These are phyloP conservation scores for Zootermopsis nevadensis DNA, from an alignment of 2,888 invertebrate species.

Conservation along the genomic window DNA sequence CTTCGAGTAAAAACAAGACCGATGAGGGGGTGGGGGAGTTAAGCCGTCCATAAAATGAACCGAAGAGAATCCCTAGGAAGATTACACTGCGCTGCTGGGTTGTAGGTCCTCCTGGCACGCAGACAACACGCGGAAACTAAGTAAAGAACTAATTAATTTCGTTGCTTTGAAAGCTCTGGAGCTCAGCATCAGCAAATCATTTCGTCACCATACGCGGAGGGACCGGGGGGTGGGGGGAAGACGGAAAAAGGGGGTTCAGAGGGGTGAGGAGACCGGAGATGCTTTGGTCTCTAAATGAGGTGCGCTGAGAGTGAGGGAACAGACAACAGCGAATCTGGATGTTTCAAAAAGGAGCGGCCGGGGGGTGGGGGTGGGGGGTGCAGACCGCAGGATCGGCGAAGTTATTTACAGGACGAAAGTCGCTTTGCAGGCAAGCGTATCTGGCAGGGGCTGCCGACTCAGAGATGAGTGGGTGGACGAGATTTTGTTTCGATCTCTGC, in stretches of 20 bases:
- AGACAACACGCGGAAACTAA: conserved; percentile 31
- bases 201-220: conserved; percentile 25
- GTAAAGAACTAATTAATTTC: conserved; percentile 47
- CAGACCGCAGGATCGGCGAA: not conserved
- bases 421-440: too few species aligned
- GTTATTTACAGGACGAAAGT: too few species aligned
- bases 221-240: not conserved
- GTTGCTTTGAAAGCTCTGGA: conserved; percentile 39
- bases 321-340: not conserved
- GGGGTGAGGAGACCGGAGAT: conserved; percentile 7
- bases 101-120: too few species aligned
- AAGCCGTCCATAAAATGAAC: conserved; percentile 29
- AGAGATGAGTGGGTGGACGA: too few species aligned
- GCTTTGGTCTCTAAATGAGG: conserved; percentile 33
- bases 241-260: not conserved
- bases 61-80: conserved; percentile 23
- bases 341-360: not conserved
- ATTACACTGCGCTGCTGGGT: conserved; percentile 6
- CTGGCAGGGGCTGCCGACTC: too few species aligned
- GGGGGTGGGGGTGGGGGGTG: not conserved
- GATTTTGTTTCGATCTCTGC: too few species aligned
- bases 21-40: not conserved
- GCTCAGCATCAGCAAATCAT: conserved; percentile 38
- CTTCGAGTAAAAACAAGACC: conserved; percentile 20
- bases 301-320: not conserved